phyloP scores from a whole-genome alignment of 2,797 vertebrate species.

The Eremophila alpestris region DNA sequence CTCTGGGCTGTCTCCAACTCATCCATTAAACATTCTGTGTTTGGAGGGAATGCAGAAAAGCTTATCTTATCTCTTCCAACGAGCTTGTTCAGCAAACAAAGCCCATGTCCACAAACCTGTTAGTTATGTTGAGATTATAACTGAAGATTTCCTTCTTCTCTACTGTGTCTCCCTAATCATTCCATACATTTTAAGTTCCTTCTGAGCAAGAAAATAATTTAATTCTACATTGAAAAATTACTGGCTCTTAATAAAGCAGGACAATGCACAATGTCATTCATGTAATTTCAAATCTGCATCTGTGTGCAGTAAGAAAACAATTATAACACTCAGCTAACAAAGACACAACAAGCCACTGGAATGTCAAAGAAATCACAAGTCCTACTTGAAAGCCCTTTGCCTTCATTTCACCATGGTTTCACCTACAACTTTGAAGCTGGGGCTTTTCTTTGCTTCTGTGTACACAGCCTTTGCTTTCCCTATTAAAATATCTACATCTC shows the following conservation, averaged over 20 bases:
- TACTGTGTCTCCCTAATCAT: not conserved
- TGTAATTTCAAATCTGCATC: not conserved
- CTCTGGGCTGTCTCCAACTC: not conserved
- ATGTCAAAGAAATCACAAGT: not conserved
- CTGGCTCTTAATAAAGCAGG: not conserved
- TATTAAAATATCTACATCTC: not conserved
- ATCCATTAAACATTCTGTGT: not conserved
- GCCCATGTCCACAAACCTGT: not conserved
- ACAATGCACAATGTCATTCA: not conserved
- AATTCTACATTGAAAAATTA: not conserved
- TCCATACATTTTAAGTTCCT: not conserved
- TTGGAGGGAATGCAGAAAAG: not conserved
- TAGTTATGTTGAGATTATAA: not conserved
- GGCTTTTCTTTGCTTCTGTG: not conserved
- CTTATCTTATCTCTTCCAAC: not conserved
- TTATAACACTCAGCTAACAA: not conserved
- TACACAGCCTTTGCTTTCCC: rapidly evolving
- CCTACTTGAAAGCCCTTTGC: not conserved
- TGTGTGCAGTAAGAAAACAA: not conserved
- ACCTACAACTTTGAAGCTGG: not conserved
- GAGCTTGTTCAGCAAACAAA: not conserved
- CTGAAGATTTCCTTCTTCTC: not conserved
- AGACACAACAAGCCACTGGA: not conserved
- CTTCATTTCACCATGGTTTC: not conserved
- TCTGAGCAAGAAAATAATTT: not conserved